phyloP scores from a whole-genome alignment of 1,140 invertebrate species.

The Periplaneta americana region DNA sequence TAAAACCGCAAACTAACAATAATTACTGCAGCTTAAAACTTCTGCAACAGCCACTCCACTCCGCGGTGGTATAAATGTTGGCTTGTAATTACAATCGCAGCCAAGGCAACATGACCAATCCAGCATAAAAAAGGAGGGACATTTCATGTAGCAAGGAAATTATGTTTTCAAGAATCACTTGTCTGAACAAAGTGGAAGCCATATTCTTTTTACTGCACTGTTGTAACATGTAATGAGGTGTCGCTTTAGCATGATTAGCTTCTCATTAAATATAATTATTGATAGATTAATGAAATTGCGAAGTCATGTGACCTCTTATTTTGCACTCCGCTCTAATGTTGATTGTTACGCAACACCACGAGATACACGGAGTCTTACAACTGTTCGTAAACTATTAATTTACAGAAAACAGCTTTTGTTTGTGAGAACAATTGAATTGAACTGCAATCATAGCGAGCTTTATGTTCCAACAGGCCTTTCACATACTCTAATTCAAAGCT shows the following conservation, averaged over 20 bases:
- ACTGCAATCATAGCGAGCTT: not conserved
- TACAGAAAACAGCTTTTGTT: not conserved
- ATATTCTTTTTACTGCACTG: not conserved
- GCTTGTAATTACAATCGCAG: not conserved
- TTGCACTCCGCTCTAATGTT: not conserved
- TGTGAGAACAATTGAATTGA: not conserved
- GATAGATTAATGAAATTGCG: not conserved
- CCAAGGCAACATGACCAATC: not conserved
- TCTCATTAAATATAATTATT: not conserved
- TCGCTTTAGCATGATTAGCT: not conserved
- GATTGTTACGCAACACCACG: not conserved
- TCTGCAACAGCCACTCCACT: not conserved
- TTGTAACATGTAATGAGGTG: not conserved
- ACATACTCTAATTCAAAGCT: no score
- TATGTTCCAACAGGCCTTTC: not conserved
- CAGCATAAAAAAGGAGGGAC: not conserved
- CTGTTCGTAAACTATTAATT: not conserved
- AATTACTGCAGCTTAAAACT: not conserved
- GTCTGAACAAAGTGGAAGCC: not conserved
- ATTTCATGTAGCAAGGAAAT: not conserved
- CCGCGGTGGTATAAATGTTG: not conserved
- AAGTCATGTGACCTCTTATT: not conserved
- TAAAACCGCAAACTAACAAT: not conserved
- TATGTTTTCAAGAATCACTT: not conserved
- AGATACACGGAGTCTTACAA: not conserved